A percentile compares a stretch with the other conserved stretches of the same genome.
These are phyloP conservation scores for Drepanosiphum platanoidis DNA, from an alignment of 2,888 invertebrate species.

Conservation along the genomic window DNA sequence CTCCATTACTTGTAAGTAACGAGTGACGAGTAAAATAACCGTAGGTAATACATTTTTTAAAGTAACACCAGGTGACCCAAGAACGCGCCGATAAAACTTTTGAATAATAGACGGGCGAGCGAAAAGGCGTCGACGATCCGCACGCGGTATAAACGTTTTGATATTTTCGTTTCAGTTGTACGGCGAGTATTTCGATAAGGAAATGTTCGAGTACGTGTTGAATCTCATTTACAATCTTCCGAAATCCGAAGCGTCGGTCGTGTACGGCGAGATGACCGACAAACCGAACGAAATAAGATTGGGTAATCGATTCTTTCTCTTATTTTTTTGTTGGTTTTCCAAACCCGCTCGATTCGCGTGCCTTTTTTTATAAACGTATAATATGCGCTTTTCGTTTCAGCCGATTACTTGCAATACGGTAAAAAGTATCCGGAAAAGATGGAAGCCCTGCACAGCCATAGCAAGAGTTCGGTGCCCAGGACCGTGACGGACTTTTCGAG, in stretches of 20 bases:
- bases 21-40: too few relatives aligned
- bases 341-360: neutral
- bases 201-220: slow-evolving; percentile 61
- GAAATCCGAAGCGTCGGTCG: slow-evolving; percentile 39
- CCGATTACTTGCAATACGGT: slow-evolving; percentile 28
- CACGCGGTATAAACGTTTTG: neutral
- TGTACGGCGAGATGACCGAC: slow-evolving; percentile 29
- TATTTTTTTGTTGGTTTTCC: neutral
- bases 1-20: too few relatives aligned
- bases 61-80: too few relatives aligned
- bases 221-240: slow-evolving; percentile 47
- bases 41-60: too few relatives aligned
- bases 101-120: too few relatives aligned
- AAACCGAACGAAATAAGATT: slow-evolving; percentile 50
- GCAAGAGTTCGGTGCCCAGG: slow-evolving; percentile 20
- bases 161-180: slow-evolving; percentile 52
- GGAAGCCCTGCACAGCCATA: neutral
- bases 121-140: too few relatives aligned
- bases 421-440: slow-evolving; percentile 47
- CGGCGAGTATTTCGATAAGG: slow-evolving; percentile 47
- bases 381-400: neutral
- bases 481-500: slow-evolving; percentile 37
- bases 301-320: slow-evolving; percentile 1
- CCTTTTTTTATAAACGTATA: neutral
- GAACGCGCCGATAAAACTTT: too few relatives aligned